Conservation (phyloP, 2,113 vertebrate genomes). For the Guaruba guarouba region DNA sequence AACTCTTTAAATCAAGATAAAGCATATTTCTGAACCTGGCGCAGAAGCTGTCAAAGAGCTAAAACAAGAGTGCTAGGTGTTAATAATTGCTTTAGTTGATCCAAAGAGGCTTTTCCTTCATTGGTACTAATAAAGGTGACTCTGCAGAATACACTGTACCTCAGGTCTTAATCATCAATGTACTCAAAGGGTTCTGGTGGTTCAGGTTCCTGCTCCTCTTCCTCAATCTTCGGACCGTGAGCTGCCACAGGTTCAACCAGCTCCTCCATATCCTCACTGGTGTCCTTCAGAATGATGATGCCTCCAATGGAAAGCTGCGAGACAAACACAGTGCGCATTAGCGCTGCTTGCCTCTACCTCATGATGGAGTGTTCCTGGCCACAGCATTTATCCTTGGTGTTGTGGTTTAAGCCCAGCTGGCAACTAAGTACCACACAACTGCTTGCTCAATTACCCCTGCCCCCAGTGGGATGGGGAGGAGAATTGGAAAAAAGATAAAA, state of each 20-base stretch:
- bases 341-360: not conserved
- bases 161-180: slow-evolving; percentile 86
- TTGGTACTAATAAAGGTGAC: not conserved
- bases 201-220: slow-evolving; percentile 97
- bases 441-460: not conserved
- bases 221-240: slow-evolving; percentile 96
- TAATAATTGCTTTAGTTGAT: not conserved
- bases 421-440: not conserved
- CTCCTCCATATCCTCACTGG: slow-evolving; percentile 94
- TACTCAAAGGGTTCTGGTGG: slow-evolving; percentile 97
- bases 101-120: not conserved
- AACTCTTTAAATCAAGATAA: not conserved
- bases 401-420: not conserved
- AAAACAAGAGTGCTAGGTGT: not conserved
- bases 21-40: not conserved
- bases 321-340: not conserved
- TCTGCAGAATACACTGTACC: not conserved
- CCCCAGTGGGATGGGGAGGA: not conserved
- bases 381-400: not conserved
- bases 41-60: not conserved
- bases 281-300: slow-evolving; percentile 97
- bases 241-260: slow-evolving; percentile 96
- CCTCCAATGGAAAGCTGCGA: slow-evolving; percentile 92
- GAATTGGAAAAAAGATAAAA: not conserved
- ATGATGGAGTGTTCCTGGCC: not conserved